Evolutionary conservation across 2,888 invertebrate genomes (phyloP), one percentile per base, ranked within the genome.

Genomic region (Cheilosia variabilis): DNA sequence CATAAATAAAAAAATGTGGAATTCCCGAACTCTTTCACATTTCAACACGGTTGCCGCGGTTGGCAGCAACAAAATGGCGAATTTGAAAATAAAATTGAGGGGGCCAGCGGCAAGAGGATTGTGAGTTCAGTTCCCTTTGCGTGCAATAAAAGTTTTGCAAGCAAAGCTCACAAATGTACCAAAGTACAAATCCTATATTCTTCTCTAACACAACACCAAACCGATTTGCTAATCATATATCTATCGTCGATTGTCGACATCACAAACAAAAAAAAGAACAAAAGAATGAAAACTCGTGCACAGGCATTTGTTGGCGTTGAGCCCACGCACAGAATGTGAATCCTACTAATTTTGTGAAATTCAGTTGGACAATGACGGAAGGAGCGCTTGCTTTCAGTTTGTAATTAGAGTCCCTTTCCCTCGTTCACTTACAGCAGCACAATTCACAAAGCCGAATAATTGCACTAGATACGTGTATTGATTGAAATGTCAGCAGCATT

Each of bases 191-290:
- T 66, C 71, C 50, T 53, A 77, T 72, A 62, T 60, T 31, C 27
- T 57, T n/a, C 71, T 78, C 47, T 22, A 66, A 58, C 66, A 55
- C 41, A 60, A 55, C 60, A 55, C 47, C 55, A 47, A 77, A 82
- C 43, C 34, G 72, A 82, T 77, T 82, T 17, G 37, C 60, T 82
- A 81, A 77, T 72, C 52, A 71, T 66, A 72, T 71, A 72, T 71
- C 65, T 7, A 27, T 27, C 27, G 27, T 27, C 6, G 6, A 27
- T 6, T 27, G 53, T 55, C 65, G 77, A 78, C 65, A 72, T 76
- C 65, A 58, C 24, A 58, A 41, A 76, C 22, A 57, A 57, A 65
- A 69, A 57, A 52, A 34, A 37, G 27, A 52, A 15, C 17, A 41
- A 22, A 45, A 45, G 6, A 58, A 27, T 19, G 13, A 15, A 69